Base-by-base conservation (phyloP, 2,888 invertebrate genomes). In the Cephus sareptanus region DNA sequence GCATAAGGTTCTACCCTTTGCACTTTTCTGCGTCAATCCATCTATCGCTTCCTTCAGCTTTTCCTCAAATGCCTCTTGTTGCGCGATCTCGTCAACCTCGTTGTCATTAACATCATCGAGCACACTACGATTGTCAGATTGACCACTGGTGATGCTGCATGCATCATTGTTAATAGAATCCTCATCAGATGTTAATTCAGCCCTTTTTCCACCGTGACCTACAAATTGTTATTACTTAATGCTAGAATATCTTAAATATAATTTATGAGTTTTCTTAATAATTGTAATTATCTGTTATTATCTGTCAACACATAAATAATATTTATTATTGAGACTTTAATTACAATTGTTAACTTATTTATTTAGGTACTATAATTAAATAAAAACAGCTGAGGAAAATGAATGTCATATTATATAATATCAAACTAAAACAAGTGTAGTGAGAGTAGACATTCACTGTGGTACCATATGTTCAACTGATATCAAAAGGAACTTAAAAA, bases 31-130 rank as follows among this genome's bases (percentile, higher is more conserved):
- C n/a, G 95, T 94, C 70, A 98, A 93, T 34, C 96, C 96, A 89
- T 99, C 99, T 76, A 99, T 94, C 1, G 96, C 94, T 89, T 98
- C 97, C 40, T 95, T 93, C 37, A 99, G 93, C 90, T 97, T 97
- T 86, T 98, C 98, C 92, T 98, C 98, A 83, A 97, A 95, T 11
- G 93, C 92, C 84, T 96, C 96, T 83, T 96, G 96, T 91, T 94
- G 93, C 4, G 92, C 91, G 30, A 93, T 87, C 80, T 95, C 95
- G 81, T 95, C 95, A 40, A 93, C 92, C 79, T 92, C 92, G 37
- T 90, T 90, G 31, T 92, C 93, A 69, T 93, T 93, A 1, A 86
- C 85, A 69, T 95, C 95, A 79, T 95, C 95, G 73, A 94, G 92
- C 84, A 93, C 92, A 89, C 96, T 96, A 84, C 93, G 94, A 83